Evolutionary conservation across 2,888 invertebrate genomes (phyloP), one percentile per base, ranked within the genome.

Genomic region (Noctua comes): DNA sequence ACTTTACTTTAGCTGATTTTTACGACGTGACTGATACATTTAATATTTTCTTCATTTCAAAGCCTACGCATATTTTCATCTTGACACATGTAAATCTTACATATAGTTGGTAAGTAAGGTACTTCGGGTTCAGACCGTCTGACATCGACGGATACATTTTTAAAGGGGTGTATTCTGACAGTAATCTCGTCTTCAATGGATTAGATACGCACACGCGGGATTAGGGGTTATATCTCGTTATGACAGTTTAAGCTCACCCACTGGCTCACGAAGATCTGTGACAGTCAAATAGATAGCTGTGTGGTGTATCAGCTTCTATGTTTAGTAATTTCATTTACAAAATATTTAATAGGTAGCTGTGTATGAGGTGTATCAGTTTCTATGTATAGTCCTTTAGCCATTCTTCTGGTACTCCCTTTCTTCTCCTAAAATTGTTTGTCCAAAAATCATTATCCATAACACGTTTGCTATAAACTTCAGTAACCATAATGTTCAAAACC

Each of bases 201-300:
- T 86, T 88, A 88, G 68, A 80, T 86, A 68, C 69, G 72, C 76
- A 77, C 66, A 83, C 64, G 57, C 65, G 77, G 62, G 83, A 72
- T 86, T 80, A 72, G 62, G 36, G 83, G 76, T 43, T 81, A 74
- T 85, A 86, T 81, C 75, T 77, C 79, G 80, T 83, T 83, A 85
- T 81, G 88, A 83, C 88, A 87, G 78, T 76, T 82, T 87, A 87
- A 88, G 88, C 88, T 76, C 59, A 57, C 74, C 72, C 24, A n/a
- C 65, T 65, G 65, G 65, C 65, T 43, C 43, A 66, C 66, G 62
- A 87, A 77, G 87, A 82, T 80, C 74, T 87, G 76, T 73, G 75
- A 75, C 82, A 83, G 72, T 40, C 59, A 31, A 75, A 82, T 81
- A 77, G 70, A 73, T 72, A 76, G 65, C 51, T 65, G 7, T 64